Percentiles rank a stretch among this genome's conserved stretches.
These are phyloP conservation scores for Apoda limacodes DNA, from an alignment of 2,888 invertebrate genomes.

Conservation along the genomic window DNA sequence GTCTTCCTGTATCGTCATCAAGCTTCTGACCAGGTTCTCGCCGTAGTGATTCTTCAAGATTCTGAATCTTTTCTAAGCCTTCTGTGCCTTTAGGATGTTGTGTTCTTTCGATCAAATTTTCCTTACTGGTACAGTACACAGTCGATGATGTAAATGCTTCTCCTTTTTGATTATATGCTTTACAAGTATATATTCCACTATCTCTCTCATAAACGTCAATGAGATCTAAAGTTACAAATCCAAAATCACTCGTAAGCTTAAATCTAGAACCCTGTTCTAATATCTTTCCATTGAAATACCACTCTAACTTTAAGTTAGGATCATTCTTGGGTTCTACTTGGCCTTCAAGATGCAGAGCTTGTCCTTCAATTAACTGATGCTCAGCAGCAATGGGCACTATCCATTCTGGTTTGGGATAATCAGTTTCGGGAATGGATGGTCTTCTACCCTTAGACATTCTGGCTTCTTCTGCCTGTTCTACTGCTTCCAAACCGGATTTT, in stretches of 20 bases:
- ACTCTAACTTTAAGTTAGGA: conserved; percentile 90
- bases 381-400: conserved; percentile 84
- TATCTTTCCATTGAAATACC: conserved; percentile 93
- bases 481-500: conserved; percentile 87
- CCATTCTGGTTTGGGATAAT: conserved; percentile 89
- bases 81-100: conserved; percentile 97
- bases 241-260: conserved; percentile 95
- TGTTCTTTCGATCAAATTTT: conserved; percentile 86
- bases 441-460: conserved; percentile 79
- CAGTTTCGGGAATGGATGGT: conserved; percentile 77
- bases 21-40: conserved; percentile 75
- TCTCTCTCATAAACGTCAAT: conserved; percentile 93
- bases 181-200: conserved; percentile 93
- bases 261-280: conserved; percentile 90
- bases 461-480: conserved; percentile 90
- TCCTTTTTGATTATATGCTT: conserved; percentile 88
- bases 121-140: conserved; percentile 84
- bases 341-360: conserved; percentile 92
- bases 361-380: conserved; percentile 83
- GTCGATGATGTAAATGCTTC: conserved; percentile 95
- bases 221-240: conserved; percentile 94
- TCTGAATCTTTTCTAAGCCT: conserved; percentile 91
- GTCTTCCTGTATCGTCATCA: conserved; percentile 83
- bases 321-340: conserved; percentile 95
- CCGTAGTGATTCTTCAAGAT: conserved; percentile 87